A percentile compares a stretch with the other conserved stretches of the same genome.
phyloP scores from a whole-genome alignment of 53 echinoderm and acorn worm species.

The Zoroaster sp. region DNA sequence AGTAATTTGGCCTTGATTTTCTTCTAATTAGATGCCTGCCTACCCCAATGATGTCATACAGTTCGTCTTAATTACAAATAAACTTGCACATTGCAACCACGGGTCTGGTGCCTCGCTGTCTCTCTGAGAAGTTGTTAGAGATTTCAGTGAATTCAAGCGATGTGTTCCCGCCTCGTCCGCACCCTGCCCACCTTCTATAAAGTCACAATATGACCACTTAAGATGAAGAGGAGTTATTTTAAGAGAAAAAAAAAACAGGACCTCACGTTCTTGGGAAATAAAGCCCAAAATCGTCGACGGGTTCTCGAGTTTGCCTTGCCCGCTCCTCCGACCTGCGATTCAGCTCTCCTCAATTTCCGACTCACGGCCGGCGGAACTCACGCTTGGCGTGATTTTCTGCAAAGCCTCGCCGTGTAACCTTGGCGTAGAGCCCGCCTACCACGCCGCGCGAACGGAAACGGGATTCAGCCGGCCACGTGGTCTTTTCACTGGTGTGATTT shows the following conservation, averaged over 20 bases:
- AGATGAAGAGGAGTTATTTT: neutral
- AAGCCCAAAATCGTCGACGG: neutral
- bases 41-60: too few species aligned
- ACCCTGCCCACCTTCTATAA: neutral
- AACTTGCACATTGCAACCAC: too few species aligned
- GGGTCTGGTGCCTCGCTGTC: too few species aligned
- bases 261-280: neutral
- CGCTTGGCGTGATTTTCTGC: constrained; percentile 46
- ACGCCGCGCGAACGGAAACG: neutral
- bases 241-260: neutral
- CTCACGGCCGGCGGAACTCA: constrained; percentile 27
- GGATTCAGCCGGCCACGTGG: neutral
- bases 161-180: too few species aligned
- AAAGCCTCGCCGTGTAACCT: constrained; percentile 51
- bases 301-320: neutral
- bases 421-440: constrained; percentile 48
- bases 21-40: too few species aligned
- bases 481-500: neutral
- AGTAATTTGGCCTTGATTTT: too few species aligned
- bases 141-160: too few species aligned
- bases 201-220: neutral
- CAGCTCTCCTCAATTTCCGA: constrained; percentile 30
- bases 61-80: too few species aligned
- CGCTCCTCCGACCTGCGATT: neutral
- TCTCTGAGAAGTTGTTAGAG: too few species aligned